Percentiles rank a stretch among this genome's conserved stretches.
Evolutionary conservation across 2,113 vertebrate species (phyloP).

Genomic region (Leptobrachium leishanense): DNA sequence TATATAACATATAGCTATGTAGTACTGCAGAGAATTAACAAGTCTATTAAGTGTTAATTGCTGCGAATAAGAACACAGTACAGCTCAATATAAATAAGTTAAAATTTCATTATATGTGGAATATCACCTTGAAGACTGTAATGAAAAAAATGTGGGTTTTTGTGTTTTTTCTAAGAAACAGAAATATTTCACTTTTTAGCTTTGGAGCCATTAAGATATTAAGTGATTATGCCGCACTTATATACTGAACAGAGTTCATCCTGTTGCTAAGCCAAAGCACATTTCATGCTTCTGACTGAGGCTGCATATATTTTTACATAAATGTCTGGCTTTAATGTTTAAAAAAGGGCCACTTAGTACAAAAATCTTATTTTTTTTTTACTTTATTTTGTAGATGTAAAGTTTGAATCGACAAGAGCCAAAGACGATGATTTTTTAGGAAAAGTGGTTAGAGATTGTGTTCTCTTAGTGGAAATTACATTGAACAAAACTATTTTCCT

Average conservation of each 20-base stretch:
- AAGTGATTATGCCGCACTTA: conserved; percentile 18
- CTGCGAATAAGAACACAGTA: not conserved
- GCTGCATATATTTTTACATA: not conserved
- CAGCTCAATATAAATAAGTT: not conserved
- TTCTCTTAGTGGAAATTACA: too few relatives aligned
- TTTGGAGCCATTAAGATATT: conserved; percentile 1
- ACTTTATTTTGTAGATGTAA: too few relatives aligned
- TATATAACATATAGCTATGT: too few relatives aligned
- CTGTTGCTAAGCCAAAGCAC: conserved; percentile 7
- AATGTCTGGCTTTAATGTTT: conserved; percentile 2
- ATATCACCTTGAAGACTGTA: not conserved
- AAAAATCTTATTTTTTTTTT: too few relatives aligned
- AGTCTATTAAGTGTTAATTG: too few relatives aligned
- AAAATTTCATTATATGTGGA: not conserved
- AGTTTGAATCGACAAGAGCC: too few relatives aligned
- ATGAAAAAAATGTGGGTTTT: not conserved
- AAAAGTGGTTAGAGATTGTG: too few relatives aligned
- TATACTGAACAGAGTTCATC: conserved; percentile 18
- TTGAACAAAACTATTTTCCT: too few relatives aligned
- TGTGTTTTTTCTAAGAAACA: not conserved
- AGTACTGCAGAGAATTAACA: too few relatives aligned
- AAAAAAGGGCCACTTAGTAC: not conserved
- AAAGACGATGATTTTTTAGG: too few relatives aligned
- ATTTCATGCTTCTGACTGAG: conserved; percentile 7
- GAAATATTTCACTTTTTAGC: conserved; percentile 20